Evolutionary conservation across 2,113 vertebrate species (phyloP), one percentile per base, ranked within the genome.

Genomic region (Neolamprologus sp.): DNA sequence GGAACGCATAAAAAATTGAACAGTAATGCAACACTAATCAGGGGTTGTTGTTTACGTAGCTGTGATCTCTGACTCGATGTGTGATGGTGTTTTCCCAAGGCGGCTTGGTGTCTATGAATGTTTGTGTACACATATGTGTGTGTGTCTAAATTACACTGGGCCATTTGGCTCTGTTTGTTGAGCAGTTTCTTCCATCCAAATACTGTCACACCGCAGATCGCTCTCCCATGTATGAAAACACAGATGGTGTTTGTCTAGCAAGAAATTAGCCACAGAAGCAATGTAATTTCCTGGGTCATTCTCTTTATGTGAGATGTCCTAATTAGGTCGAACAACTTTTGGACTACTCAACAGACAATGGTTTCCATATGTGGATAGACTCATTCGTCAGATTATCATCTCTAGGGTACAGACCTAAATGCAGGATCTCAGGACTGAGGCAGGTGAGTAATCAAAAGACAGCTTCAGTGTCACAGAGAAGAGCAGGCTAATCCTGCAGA

Each of bases 1-100:
- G 94, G 89, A 92, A 93, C 91, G 87, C 87, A 96, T 96, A 92
- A 97, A 97, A 96, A 96, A 96, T 96, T 95, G 71, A 96, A 96
- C 87, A 93, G 95, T 94, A 94, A 95, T 95, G 91, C 90, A 94
- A 95, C 83, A 93, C 95, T 96, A 95, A 97, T 97, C 95, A 95
- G 91, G 91, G 89, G 55, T 19, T 55, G 85, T 93, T 97, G 96
- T 96, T 96, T 96, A 96, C 94, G 90, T 79, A 89, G 93, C 91
- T 7, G 37, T 94, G 96, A 95, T 94, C 95, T 94, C 92, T 95
- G 93, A 93, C 94, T 94, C 55, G 1, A 33, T 16, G 78, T 49
- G 89, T 91, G 93, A 91, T 58, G 88, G 68, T 87, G 90, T 91
- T 92, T 88, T 89, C 89, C 85, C 90, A 9, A 2, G 57, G 40